phyloP scores from a whole-genome alignment of 1,140 invertebrate genomes.

The Conus betulinus region DNA sequence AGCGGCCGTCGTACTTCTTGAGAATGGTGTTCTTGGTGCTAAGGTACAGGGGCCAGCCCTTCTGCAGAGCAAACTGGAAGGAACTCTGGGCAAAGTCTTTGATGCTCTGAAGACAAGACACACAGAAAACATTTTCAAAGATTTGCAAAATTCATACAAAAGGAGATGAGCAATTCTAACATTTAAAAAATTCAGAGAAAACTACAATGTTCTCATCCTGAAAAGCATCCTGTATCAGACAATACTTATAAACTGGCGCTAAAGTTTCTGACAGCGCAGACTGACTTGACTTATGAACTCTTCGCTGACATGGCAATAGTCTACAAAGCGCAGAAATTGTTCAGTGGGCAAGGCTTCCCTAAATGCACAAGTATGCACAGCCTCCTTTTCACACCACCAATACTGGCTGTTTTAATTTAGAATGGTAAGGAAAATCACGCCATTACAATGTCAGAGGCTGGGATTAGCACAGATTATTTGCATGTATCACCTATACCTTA shows the following conservation, averaged over 20 bases:
- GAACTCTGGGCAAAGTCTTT: slow-evolving; percentile 94
- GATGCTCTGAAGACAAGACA: slow-evolving; percentile 80
- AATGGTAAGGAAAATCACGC: too few species aligned
- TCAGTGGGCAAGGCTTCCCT: too few species aligned
- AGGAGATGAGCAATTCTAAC: background rate
- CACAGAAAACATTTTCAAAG: background rate
- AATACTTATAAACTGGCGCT: background rate
- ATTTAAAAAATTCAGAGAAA: background rate
- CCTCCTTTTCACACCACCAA: too few species aligned
- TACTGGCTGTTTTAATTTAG: too few species aligned
- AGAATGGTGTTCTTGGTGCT: slow-evolving; percentile 99
- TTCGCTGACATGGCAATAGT: too few species aligned
- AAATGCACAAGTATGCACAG: too few species aligned
- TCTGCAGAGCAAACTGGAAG: slow-evolving; percentile 91
- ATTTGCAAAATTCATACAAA: background rate
- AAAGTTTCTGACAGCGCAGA: too few species aligned
- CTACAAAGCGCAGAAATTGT: too few species aligned
- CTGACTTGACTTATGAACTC: too few species aligned
- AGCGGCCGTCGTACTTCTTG: slow-evolving; percentile 97
- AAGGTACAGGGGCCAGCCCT: slow-evolving; percentile 93
- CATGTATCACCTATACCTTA: too few species aligned
- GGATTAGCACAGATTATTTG: too few species aligned
- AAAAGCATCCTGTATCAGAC: background rate
- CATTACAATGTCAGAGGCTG: too few species aligned
- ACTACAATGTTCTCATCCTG: background rate